Base-by-base conservation (phyloP, 2,113 vertebrate species). In the Alouatta palliata region DNA sequence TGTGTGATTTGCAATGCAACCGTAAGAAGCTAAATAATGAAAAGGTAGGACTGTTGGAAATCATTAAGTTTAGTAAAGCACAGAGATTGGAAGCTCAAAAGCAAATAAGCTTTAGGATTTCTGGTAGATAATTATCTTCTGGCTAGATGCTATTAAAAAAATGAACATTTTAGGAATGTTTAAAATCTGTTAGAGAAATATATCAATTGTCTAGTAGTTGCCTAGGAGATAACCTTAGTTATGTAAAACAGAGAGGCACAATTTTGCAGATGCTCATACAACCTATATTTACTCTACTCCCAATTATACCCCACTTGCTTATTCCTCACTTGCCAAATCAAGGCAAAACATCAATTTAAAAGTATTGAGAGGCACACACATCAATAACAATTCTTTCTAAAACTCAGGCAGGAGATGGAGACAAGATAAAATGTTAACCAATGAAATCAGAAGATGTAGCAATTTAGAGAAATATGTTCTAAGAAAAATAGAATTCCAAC, bases 1-100 rank as follows among this genome's bases (percentile, higher is more conserved):
- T 86, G 54, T 83, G 32, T 88, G 27, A 94, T 91, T 94, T 95
- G 6, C 19, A 93, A 37, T 90, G 47, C 13, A 79, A 54, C 64
- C 1, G 30, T 47, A 58, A 87, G 11, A 83, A 52, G 37, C n/a
- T 93, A 61, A 73, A 82, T 47, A 76, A 45, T 87, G 25, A 76
- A 90, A 70, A 81, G 25, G 0, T 23, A 5, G 1, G 27, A 73
- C 10, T 85, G 35, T 45, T 82, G 35, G 66, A 90, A 76, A 61
- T 79, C 35, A 49, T 79, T 64, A 90, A 80, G 32, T 92, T 97
- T 83, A 90, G 40, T 52, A 87, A 84, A 66, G 8, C 47, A 95
- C 11, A 87, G 43, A 25, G 13, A 93, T 35, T 54, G 21, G 7
- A 87, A 58, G 27, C 2, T 88, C 45, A 47, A 92, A 95, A 90